Evolutionary conservation across 2,888 invertebrate genomes (phyloP), one percentile per base, ranked within the genome.

Genomic region (Heliconius aoede): DNA sequence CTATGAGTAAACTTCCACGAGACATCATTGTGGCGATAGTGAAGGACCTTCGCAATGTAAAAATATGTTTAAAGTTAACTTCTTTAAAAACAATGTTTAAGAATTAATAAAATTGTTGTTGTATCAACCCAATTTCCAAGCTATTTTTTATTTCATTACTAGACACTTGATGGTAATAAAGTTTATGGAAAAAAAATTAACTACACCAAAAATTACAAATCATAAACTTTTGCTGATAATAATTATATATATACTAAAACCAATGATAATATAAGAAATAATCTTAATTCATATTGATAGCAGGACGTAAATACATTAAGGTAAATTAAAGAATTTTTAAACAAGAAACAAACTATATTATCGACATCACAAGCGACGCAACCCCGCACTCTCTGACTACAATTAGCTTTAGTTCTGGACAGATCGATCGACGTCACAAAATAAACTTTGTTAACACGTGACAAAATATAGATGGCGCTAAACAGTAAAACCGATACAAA

Each of bases 391-490:
- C 82, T 81, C 79, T 80, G 84, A 84, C 80, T 83, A 80, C 80
- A 81, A 79, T 83, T 85, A 85, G 55, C 83, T 84, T 81, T 85
- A 83, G 83, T 88, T 89, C 86, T 91, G 92, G 92, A 92, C 92
- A 92, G 92, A 91, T 91, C 89, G 87, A 90, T 91, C 87, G 86
- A 88, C 88, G 88, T 87, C 87, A 86, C 86, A 85, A 87, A 85
- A 84, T 86, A 83, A 84, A 81, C 82, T 84, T 80, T 78, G 82
- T 80, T 78, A 82, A 83, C 76, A 80, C 84, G 87, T 88, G 87
- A 89, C 86, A 85, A 79, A 80, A 76, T 79, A 79, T 73, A 78
- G 65, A 65, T 55, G 67, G 67, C 60, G 60, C 60, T 24, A 60
- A 26, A 64, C 74, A 55, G 32, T 71, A 73, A 69, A 71, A 60